phyloP scores from a whole-genome alignment of 35 echinoderm and acorn worm genomes.

The Heliocidaris erythrogramma region DNA sequence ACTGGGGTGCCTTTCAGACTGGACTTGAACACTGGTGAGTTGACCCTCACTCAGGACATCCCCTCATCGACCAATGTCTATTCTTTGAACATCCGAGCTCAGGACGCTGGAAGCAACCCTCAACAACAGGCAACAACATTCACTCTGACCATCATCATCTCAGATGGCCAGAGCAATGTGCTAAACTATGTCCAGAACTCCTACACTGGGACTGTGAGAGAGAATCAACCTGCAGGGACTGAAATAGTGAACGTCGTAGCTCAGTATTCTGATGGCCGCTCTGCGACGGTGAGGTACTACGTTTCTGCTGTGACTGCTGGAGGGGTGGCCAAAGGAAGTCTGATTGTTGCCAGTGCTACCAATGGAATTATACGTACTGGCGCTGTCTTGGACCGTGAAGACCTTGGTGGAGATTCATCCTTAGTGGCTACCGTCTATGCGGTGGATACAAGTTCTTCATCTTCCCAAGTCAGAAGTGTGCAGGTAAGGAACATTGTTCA shows the following conservation, averaged over 20 bases:
- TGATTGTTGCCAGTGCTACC: conserved; percentile 51
- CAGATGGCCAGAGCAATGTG: conserved; percentile 58
- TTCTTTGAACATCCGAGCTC: conserved; percentile 55
- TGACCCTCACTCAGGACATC: conserved; percentile 50
- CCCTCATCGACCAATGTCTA: conserved; percentile 53
- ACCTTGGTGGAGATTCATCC: conserved; percentile 43
- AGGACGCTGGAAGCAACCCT: conserved; percentile 61
- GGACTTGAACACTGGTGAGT: conserved; percentile 60
- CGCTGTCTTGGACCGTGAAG: conserved; percentile 69
- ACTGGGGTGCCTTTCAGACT: conserved; percentile 69
- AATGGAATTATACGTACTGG: conserved; percentile 64
- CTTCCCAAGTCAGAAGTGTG: conserved; percentile 64
- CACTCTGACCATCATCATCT: conserved; percentile 65
- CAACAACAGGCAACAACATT: conserved; percentile 43
- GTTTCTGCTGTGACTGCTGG: conserved; percentile 74
- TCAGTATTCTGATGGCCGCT: conserved; percentile 52
- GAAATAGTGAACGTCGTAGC: conserved; percentile 68
- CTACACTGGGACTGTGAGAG: conserved; percentile 60
- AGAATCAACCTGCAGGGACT: conserved; percentile 67
- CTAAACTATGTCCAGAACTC: conserved; percentile 58
- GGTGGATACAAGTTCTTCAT: conserved; percentile 65
- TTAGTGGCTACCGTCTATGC: conserved; percentile 79
- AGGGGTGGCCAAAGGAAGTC: conserved; percentile 41
- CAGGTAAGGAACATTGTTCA: conserved; percentile 64
- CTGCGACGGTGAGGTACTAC: conserved; percentile 74